Conservation (phyloP, 1,140 invertebrate genomes). For the Drosophila prosaltans region DNA sequence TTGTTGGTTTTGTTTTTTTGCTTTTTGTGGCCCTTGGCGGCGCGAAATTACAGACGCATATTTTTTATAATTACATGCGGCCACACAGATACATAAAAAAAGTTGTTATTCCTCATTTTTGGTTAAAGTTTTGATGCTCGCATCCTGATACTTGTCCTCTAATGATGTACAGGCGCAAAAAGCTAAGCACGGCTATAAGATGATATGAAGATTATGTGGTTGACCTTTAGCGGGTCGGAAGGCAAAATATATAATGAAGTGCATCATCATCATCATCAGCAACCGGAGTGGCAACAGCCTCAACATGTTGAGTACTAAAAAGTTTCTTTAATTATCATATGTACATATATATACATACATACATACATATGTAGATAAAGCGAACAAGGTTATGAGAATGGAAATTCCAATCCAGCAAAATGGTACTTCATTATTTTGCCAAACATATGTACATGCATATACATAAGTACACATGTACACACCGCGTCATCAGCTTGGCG, state of each 20-base stretch:
- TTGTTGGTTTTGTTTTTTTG: conserved; percentile 78
- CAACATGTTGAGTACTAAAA: background rate
- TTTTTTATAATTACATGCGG: conserved; percentile 75
- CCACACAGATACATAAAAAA: conserved; percentile 38
- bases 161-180: conserved; percentile 48
- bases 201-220: conserved; percentile 29
- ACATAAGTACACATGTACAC: too few relatives aligned
- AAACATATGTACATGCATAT: too few relatives aligned
- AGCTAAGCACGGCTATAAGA: conserved; percentile 11
- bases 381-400: background rate
- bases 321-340: conserved; percentile 9
- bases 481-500: too few relatives aligned
- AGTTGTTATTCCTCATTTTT: conserved; percentile 37
- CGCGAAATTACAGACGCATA: conserved; percentile 58
- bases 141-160: conserved; percentile 32
- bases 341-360: background rate
- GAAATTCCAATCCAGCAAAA: background rate
- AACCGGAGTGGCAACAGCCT: background rate
- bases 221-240: conserved; percentile 32
- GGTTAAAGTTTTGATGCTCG: conserved; percentile 48
- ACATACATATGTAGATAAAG: background rate
- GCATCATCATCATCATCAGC: background rate
- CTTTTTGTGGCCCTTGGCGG: conserved; percentile 46
- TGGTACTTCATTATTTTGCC: background rate
- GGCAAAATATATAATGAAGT: conserved; percentile 3